These are phyloP conservation scores for Fabriciana adippe DNA, from an alignment of 2,888 invertebrate species.

Conservation along the genomic window DNA sequence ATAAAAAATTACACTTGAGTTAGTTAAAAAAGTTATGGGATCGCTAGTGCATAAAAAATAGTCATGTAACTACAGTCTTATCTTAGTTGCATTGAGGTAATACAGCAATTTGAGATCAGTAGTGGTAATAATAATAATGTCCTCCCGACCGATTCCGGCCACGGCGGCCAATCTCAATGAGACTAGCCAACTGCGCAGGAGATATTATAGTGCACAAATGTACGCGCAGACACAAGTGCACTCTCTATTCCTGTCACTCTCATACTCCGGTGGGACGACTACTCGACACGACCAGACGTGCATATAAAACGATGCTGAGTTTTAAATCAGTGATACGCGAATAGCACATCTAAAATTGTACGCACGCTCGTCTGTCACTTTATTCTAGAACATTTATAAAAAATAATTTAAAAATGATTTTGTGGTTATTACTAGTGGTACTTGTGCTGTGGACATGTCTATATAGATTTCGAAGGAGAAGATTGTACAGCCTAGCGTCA, in stretches of 20 bases:
- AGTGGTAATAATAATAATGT: no score
- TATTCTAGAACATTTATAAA: background rate
- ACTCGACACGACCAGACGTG: constrained; percentile 46
- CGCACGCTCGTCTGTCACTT: constrained; percentile 23
- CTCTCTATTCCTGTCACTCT: no score
- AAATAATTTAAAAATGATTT: background rate
- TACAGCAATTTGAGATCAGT: constrained; percentile 32
- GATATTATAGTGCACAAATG: no score
- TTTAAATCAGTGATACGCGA: constrained; percentile 33
- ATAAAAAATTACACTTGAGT: no score
- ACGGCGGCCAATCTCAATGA: no score
- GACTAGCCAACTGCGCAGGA: no score
- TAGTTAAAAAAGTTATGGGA: no score
- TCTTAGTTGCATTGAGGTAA: background rate
- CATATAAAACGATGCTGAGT: constrained; percentile 41
- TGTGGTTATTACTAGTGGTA: constrained; percentile 33
- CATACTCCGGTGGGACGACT: no score
- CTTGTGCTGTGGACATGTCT: constrained; percentile 48
- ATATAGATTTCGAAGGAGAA: constrained; percentile 56
- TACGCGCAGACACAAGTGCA: no score
- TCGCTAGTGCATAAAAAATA: no score
- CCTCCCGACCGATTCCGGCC: no score
- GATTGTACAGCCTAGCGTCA: constrained; percentile 58
- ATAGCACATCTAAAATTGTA: constrained; percentile 7
- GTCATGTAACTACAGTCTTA: no score